Conservation (phyloP, 1,140 invertebrate genomes). For the Fragariocoptes setiger region DNA sequence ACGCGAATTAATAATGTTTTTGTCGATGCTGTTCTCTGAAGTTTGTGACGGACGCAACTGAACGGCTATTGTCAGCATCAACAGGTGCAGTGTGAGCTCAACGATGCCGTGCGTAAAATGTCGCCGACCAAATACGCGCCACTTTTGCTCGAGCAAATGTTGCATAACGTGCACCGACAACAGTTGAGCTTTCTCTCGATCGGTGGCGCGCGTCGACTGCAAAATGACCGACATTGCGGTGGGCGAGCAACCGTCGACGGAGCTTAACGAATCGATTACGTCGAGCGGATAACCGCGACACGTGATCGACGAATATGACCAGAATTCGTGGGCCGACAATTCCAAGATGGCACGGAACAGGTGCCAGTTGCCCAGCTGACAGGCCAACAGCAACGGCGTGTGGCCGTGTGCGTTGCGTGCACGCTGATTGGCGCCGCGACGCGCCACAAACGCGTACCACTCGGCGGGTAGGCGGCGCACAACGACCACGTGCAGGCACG, state of each 20-base stretch:
- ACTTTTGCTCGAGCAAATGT: conserved; percentile 82
- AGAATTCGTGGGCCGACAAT: conserved; percentile 37
- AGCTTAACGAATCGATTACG: conserved; percentile 33
- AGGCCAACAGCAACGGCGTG: conserved; percentile 75
- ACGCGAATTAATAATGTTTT: no score
- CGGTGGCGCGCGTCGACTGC: not conserved
- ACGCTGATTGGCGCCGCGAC: conserved; percentile 24
- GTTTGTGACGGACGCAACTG: conserved; percentile 37
- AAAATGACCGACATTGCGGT: not conserved
- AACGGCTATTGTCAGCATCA: conserved; percentile 54
- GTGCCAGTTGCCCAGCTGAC: conserved; percentile 67
- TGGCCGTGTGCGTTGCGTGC: conserved; percentile 56
- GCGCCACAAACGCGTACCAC: conserved; percentile 5
- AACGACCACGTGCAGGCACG: conserved; percentile 91
- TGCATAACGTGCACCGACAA: conserved; percentile 90
- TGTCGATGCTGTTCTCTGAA: no score
- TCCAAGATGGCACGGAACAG: conserved; percentile 95
- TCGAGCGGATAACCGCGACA: conserved; percentile 87
- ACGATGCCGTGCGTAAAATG: conserved; percentile 67
- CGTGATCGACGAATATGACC: conserved; percentile 96
- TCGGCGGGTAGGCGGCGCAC: conserved; percentile 72
- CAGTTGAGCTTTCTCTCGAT: conserved; percentile 23
- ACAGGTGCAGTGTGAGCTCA: conserved; percentile 46
- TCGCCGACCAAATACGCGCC: conserved; percentile 79
- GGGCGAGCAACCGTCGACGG: no score